Percentiles rank a stretch among this genome's conserved stretches.
Evolutionary conservation across 2,888 invertebrate genomes (phyloP).

Genomic region (Ennomos fuscantarius): DNA sequence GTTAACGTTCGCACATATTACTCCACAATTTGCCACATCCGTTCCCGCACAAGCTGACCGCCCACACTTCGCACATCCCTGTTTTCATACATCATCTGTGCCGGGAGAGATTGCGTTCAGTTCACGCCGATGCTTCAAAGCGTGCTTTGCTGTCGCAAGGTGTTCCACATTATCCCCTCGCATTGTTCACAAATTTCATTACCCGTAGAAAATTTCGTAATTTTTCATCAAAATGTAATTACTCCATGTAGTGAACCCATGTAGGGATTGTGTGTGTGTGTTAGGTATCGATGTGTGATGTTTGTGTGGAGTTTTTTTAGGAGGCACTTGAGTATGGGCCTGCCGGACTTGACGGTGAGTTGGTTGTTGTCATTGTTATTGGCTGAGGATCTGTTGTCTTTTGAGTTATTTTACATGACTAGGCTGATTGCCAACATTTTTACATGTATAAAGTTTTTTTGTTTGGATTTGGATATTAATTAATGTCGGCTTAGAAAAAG

Average conservation of each 20-base stretch:
- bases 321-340: conserved; percentile 72
- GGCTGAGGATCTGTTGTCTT: not conserved
- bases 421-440: too few relatives aligned
- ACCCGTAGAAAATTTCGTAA: conserved; percentile 11
- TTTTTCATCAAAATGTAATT: conserved; percentile 38
- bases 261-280: conserved; percentile 49
- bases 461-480: too few relatives aligned
- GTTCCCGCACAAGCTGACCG: conserved; percentile 47
- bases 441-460: too few relatives aligned
- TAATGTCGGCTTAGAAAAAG: too few relatives aligned
- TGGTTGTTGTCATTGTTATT: conserved; percentile 5
- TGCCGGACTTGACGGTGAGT: conserved; percentile 80
- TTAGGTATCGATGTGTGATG: conserved; percentile 62
- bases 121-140: conserved; percentile 75
- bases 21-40: conserved; percentile 51
- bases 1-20: conserved; percentile 22
- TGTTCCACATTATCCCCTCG: conserved; percentile 46
- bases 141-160: conserved; percentile 82
- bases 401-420: not conserved
- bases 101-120: conserved; percentile 48
- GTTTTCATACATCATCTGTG: conserved; percentile 32
- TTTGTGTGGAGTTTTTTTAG: conserved; percentile 73
- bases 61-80: conserved; percentile 23
- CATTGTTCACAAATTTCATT: conserved; percentile 25
- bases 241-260: conserved; percentile 33